These are phyloP conservation scores for Varecia variegata DNA, from an alignment of 2,797 vertebrate genomes.

Conservation along the genomic window DNA sequence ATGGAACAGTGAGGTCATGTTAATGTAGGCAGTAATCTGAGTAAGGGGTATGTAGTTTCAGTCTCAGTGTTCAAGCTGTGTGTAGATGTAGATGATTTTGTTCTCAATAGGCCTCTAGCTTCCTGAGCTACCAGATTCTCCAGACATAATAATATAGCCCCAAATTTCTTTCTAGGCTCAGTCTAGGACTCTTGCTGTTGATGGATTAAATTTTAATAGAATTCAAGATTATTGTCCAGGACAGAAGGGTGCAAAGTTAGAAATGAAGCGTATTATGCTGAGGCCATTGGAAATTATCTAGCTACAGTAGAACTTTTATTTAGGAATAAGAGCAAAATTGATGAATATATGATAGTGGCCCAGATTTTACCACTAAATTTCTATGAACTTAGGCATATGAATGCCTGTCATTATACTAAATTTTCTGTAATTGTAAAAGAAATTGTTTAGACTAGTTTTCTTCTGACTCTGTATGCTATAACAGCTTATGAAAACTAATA, in stretches of 20 bases:
- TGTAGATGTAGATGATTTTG: neutral
- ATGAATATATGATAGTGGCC: neutral
- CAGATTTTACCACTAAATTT: neutral
- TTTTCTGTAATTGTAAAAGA: conserved; percentile 17
- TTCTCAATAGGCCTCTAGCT: neutral
- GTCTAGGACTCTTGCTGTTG: neutral
- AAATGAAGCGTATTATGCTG: neutral
- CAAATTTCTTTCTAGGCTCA: neutral
- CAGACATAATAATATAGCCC: neutral
- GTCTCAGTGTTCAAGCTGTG: neutral
- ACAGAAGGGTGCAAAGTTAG: neutral
- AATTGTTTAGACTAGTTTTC: neutral
- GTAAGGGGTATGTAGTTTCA: neutral
- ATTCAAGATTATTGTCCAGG: neutral
- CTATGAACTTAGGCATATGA: neutral
- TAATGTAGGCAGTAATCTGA: neutral
- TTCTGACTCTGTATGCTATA: neutral
- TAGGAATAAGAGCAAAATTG: neutral
- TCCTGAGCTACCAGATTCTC: neutral
- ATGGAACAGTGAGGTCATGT: neutral
- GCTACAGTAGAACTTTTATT: neutral
- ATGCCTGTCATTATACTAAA: neutral
- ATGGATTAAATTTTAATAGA: neutral
- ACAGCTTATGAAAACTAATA: conserved; percentile 17
- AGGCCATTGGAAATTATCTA: neutral